Evolutionary conservation across 2,888 invertebrate genomes (phyloP), one percentile per base, ranked within the genome.

Genomic region (Latheticus oryzae): DNA sequence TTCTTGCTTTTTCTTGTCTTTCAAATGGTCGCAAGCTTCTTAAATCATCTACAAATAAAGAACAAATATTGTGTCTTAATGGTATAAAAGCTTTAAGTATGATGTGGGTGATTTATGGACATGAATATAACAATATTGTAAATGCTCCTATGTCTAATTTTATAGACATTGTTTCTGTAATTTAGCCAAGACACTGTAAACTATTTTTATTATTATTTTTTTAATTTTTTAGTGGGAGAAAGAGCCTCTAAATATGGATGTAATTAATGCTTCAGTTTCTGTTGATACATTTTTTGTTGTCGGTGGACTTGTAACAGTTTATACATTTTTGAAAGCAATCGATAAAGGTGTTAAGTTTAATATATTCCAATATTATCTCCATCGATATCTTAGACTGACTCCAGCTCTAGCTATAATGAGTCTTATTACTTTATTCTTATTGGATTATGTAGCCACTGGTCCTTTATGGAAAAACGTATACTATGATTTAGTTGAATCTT

Each of bases 221-320:
- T n/a, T n/a, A n/a, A n/a, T n/a, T n/a, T 77, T 68, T 8, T 65
- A 81, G 81, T 78, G 76, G 76, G 9, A 75, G n/a, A 9, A 24
- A 1, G 30, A 50, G 3, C 15, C 47, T 1, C 38, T 24, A 17
- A 60, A 57, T 9, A 61, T 58, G 35, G 62, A 58, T 32, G 17
- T 62, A 30, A 65, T 79, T 73, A 58, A 81, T 71, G 83, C 76
- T 64, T 55, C 83, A 0, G 75, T 84, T 2, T 81, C 83, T 0
- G 86, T 87, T 0, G 87, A 87, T 52, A 83, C 85, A 0, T 87
- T 87, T 73, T 84, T 87, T 67, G 75, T 84, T 17, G 73, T 86
- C 64, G 84, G 84, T 61, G 86, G 86, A 1, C 71, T 86, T 32
- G 72, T 87, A 0, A 81, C 80, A 53, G 79, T 83, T 1, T 82